phyloP scores from a whole-genome alignment of 2,113 vertebrate genomes.

The Oryzias melastigma region DNA sequence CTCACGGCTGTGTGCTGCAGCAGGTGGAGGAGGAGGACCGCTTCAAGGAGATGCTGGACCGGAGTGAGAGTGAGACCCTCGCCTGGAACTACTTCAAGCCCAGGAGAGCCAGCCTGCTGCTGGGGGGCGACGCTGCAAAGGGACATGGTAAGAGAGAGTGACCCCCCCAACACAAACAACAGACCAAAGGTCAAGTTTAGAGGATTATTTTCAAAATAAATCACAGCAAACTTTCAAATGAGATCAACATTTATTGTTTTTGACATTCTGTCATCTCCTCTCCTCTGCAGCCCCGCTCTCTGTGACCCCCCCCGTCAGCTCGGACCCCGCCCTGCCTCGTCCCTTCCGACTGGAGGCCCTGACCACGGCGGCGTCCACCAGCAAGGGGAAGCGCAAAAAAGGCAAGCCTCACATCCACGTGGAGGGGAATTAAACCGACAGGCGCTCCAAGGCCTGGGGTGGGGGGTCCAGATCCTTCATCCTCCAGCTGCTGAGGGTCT shows the following conservation, averaged over 20 bases:
- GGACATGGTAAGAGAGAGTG: conserved; percentile 62
- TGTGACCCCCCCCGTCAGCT: conserved; percentile 30
- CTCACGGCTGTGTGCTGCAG: not conserved
- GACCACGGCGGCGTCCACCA: conserved; percentile 47
- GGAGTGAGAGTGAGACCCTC: conserved; percentile 83
- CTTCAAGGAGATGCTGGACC: conserved; percentile 83
- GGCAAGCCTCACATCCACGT: conserved; percentile 65
- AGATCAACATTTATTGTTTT: not conserved
- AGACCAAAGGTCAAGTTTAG: too few species aligned
- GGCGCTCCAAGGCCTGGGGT: not conserved
- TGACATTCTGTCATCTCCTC: conserved; percentile 32
- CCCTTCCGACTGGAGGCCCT: conserved; percentile 87
- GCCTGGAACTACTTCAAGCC: conserved; percentile 86
- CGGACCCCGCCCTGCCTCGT: conserved; percentile 75
- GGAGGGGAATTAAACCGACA: conserved; percentile 57
- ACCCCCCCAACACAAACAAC: too few species aligned
- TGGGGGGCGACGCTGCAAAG: conserved; percentile 64
- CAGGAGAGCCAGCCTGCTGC: conserved; percentile 77
- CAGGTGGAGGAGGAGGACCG: conserved; percentile 80
- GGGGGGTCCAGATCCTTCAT: too few species aligned
- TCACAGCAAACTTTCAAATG: too few species aligned
- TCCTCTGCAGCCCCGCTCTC: conserved; percentile 52
- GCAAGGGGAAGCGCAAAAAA: conserved; percentile 81
- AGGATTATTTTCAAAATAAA: too few species aligned
- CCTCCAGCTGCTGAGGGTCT: too few species aligned